These are phyloP conservation scores for Chloroceryle inda DNA, from an alignment of 2,797 vertebrate genomes.

Conservation along the genomic window DNA sequence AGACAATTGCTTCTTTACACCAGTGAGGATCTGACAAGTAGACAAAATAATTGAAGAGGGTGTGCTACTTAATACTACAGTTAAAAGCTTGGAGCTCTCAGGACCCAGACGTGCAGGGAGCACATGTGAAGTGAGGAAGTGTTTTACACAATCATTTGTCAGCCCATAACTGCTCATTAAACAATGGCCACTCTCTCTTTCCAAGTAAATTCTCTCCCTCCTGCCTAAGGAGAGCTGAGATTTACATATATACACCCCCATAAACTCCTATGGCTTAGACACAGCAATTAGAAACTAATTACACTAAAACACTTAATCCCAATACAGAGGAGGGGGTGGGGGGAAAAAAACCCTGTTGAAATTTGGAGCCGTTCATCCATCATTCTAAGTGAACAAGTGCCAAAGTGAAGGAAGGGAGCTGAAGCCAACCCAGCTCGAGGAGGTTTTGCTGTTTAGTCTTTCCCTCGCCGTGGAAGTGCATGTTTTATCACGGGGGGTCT, in stretches of 20 bases:
- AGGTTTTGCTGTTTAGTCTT: constrained; percentile 72
- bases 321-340: not conserved
- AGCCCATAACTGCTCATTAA: constrained; percentile 24
- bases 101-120: not conserved
- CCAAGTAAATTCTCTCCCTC: not conserved
- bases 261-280: not conserved
- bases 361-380: constrained; percentile 74
- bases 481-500: constrained; percentile 67
- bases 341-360: constrained; percentile 25
- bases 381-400: constrained; percentile 60
- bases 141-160: constrained; percentile 43
- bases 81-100: not conserved
- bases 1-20: not conserved
- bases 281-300: constrained; percentile 76
- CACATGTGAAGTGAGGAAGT: constrained; percentile 15
- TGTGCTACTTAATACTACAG: not conserved
- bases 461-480: constrained; percentile 63
- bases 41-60: not conserved
- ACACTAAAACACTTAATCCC: constrained; percentile 69
- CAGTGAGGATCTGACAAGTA: not conserved
- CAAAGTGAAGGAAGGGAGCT: constrained; percentile 49
- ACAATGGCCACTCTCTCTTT: constrained; percentile 12
- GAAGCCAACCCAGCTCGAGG: constrained; percentile 56
- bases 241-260: not conserved
- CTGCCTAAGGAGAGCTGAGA: constrained; percentile 37